Percentiles rank a stretch among this genome's conserved stretches.
These are phyloP conservation scores for Hipposideros armiger DNA, from an alignment of 2,113 vertebrate species.

Conservation along the genomic window DNA sequence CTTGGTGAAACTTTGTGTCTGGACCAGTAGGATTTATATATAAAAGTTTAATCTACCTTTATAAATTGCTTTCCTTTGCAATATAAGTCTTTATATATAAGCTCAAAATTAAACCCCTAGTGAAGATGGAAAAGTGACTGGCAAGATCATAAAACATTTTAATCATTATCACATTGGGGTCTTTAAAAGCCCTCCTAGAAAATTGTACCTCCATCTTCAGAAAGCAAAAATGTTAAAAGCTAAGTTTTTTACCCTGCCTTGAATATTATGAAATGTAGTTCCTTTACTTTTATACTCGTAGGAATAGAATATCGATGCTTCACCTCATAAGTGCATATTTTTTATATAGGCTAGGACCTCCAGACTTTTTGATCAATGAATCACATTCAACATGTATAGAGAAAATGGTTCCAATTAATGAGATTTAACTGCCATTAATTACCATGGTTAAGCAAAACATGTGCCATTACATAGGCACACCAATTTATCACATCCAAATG, in stretches of 20 bases:
- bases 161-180: neutral
- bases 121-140: neutral
- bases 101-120: conserved; percentile 9
- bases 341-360: neutral
- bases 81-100: neutral
- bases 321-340: neutral
- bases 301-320: neutral
- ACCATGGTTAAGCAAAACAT: neutral
- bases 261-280: neutral
- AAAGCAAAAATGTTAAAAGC: conserved; percentile 13
- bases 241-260: neutral
- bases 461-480: no score
- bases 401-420: neutral
- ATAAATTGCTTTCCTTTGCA: neutral
- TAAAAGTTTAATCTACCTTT: neutral
- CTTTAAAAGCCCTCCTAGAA: neutral
- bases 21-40: neutral
- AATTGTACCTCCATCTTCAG: neutral
- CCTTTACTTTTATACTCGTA: neutral
- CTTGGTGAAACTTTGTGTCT: neutral
- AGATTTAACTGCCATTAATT: neutral
- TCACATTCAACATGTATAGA: neutral
- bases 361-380: neutral
- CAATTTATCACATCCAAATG: neutral
- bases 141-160: neutral